Evolutionary conservation across 2,797 vertebrate species (phyloP), one percentile per base, ranked within the genome.

Genomic region (Columba guinea): DNA sequence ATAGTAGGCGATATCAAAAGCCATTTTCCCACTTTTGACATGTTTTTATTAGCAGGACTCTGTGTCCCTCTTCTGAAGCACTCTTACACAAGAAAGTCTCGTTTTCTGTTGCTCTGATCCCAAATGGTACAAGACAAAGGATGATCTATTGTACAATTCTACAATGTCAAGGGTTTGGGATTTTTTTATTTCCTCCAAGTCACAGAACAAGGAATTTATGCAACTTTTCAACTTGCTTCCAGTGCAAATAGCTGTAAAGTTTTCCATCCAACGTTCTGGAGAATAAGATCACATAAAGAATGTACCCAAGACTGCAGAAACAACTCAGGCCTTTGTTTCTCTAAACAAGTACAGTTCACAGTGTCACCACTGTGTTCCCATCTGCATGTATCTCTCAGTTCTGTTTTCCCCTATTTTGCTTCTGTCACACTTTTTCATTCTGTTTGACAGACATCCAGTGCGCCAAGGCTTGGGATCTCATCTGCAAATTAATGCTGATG

Each of bases 401-500:
- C 60, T 81, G 41, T 75, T 76, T 58, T 70, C 26, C 17, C 63
- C 24, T 48, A 32, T 46, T 85, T 71, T n/a, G 11, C 46, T 35
- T 14, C 41, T 27, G 13, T 76, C 52, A 65, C 21, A 37, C 37
- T 70, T 82, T 86, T 87, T 83, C 52, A 26, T 95, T 95, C 74
- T 97, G 19, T 94, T 94, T 94, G 70, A n/a, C 89, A 99, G 98
- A 73, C 97, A 89, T 46, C 96, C 97, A 48, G 71, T 96, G 30
- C 91, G 91, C 19, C 96, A 94, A 24, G 71, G 93, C 70, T 88
- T 97, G 90, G 93, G 94, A 83, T 96, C 95, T 30, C 97, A 97
- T 37, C 41, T 97, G 19, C 98, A 98, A 26, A 93, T 98, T 70
- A 98, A 98, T 88, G 85, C 97, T 8, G 98, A 99, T 51, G 58